Evolutionary conservation across 1,140 invertebrate genomes (phyloP).

Genomic region (Papilio polyxenes): DNA sequence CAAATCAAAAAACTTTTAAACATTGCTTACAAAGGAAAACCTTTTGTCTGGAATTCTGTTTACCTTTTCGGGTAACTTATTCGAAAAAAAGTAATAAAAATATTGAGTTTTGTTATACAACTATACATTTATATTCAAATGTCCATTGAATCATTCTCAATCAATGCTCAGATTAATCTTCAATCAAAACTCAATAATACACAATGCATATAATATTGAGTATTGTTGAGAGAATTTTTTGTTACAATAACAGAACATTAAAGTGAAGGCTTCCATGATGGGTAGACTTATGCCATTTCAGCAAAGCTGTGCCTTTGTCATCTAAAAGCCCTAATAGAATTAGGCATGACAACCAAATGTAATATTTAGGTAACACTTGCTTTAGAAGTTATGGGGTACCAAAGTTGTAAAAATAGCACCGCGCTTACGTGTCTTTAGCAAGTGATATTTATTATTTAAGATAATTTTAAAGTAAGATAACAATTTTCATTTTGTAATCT

Average conservation of each 20-base stretch:
- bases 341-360: too few species aligned
- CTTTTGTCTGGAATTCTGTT: not conserved
- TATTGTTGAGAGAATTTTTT: too few species aligned
- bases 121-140: not conserved
- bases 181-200: too few species aligned
- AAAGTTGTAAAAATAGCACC: not conserved
- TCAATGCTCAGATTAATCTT: not conserved
- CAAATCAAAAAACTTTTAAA: conserved; percentile 25
- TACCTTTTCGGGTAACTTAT: not conserved
- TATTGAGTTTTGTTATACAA: not conserved
- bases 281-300: too few species aligned
- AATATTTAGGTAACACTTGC: too few species aligned
- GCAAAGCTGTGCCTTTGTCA: too few species aligned
- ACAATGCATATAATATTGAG: too few species aligned
- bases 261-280: too few species aligned
- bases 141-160: not conserved
- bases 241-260: too few species aligned
- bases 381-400: too few species aligned
- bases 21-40: conserved; percentile 11
- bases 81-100: not conserved
- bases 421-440: not conserved
- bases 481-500: conserved; percentile 31
- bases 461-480: not conserved
- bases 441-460: not conserved
- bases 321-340: too few species aligned